Evolutionary conservation across 2,113 vertebrate species (phyloP).

Genomic region (Labeo rohita): DNA sequence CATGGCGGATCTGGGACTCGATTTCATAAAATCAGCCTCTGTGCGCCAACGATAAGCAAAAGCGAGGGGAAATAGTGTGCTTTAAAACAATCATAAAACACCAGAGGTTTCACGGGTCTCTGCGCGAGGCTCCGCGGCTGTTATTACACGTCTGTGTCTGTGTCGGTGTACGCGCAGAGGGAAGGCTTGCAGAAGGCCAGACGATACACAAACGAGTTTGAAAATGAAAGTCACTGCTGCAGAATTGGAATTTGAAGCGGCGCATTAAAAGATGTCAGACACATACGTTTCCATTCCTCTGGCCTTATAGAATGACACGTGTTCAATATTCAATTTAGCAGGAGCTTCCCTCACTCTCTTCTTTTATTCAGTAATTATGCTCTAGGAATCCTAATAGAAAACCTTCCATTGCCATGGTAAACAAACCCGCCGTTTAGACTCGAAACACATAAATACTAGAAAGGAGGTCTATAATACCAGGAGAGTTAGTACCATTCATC

Average conservation of each 20-base stretch:
- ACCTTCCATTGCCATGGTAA: background rate
- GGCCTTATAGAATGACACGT: background rate
- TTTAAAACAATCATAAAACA: conserved; percentile 41
- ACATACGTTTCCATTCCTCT: conserved; percentile 6
- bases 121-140: conserved; percentile 21
- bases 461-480: background rate
- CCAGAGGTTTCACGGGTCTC: conserved; percentile 18
- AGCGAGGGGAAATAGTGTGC: conserved; percentile 46
- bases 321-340: conserved; percentile 30
- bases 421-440: background rate
- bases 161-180: conserved; percentile 12
- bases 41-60: conserved; percentile 53
- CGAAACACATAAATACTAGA: conserved; percentile 1
- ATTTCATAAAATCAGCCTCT: conserved; percentile 8
- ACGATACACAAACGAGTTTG: conserved; percentile 31
- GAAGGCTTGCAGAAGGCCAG: background rate
- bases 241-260: conserved; percentile 21
- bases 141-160: conserved; percentile 48
- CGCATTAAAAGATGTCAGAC: conserved; percentile 21
- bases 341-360: background rate
- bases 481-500: background rate
- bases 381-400: background rate
- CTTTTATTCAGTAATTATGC: conserved; percentile 17
- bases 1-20: conserved; percentile 4
- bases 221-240: conserved; percentile 27